Conservation (phyloP, 2,888 invertebrate species). For the Leptopilina drosophilae region DNA sequence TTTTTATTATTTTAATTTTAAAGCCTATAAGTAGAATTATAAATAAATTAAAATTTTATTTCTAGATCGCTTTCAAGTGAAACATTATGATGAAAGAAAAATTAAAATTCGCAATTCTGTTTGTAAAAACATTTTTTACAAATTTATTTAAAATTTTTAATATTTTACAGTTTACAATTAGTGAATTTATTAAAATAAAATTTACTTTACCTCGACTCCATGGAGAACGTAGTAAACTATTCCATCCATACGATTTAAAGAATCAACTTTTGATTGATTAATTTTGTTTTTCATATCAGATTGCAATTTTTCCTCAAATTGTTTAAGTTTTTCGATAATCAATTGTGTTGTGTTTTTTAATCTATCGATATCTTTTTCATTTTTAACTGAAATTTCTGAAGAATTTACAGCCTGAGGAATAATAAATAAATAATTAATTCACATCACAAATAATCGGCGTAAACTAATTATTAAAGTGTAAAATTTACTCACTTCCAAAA, state of each 20-base stretch:
- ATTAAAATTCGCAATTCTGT: not conserved
- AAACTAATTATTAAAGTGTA: not conserved
- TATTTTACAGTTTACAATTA: too few relatives aligned
- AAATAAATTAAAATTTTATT: too few relatives aligned
- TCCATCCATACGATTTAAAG: constrained; percentile 11
- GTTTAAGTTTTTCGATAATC: constrained; percentile 14
- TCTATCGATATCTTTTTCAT: constrained; percentile 11
- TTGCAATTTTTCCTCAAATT: constrained; percentile 20
- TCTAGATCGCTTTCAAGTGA: too few relatives aligned
- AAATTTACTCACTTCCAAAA: constrained; percentile 10
- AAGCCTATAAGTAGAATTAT: too few relatives aligned
- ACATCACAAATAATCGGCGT: not conserved
- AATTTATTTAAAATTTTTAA: too few relatives aligned
- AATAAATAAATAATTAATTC: not conserved
- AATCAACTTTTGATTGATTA: constrained; percentile 19
- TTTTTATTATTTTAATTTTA: too few relatives aligned
- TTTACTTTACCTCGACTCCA: constrained; percentile 26
- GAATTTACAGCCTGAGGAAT: not conserved
- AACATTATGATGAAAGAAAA: not conserved
- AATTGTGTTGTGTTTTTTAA: constrained; percentile 23
- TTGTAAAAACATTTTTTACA: not conserved
- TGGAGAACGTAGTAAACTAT: constrained; percentile 27
- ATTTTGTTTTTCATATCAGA: constrained; percentile 10
- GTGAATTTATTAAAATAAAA: not conserved
- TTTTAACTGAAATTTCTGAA: not conserved